Base-by-base conservation (phyloP, 2,888 invertebrate genomes). In the Drosophila lacicola region DNA sequence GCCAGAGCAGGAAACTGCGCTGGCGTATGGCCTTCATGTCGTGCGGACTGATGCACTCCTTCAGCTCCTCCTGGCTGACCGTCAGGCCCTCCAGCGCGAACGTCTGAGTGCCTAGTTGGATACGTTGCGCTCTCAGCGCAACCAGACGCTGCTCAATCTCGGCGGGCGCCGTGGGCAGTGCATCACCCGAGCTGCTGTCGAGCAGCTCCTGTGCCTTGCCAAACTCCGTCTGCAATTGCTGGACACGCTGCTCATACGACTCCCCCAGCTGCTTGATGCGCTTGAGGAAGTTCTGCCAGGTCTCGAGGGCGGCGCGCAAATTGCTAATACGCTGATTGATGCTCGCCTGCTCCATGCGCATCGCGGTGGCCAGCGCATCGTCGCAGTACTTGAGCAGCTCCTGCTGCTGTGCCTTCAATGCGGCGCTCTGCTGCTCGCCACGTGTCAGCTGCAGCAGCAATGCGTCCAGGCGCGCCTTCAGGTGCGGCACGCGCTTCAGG, bases 1-100 rank as follows among this genome's bases (percentile, higher is more conserved):
- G 97, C 92, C 95, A 94, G 56, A 97, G 91, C 68, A 97, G 94
- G 95, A 96, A 96, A 71, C 96, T 94, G 75, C 95, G 94, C 90
- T 97, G 97, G 78, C 95, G 95, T 50, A 97, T 94, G 13, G 95
- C 93, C 90, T 97, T 96, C 92, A 97, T 95, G 88, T 98, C 97
- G 49, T 95, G 95, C 0, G 97, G 96, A 90, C 96, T 96, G 5
- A 97, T 93, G 82, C 96, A 96, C 90, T 97, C 97, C 84, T 97
- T 96, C 3, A 98, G 93, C 91, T 97, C 96, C 90, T 97, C 97
- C 81, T 96, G 96, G 34, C 95, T 95, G 0, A 95, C 95, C 45
- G 95, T 95, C 0, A 97, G 93, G 36, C 94, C 93, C 90, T 97
- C 96, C 25, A 97, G 93, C 60, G 95, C 95, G 34, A 93, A 93